Conservation (phyloP, 2,113 vertebrate species). For the Corythoichthys haematopterus region DNA sequence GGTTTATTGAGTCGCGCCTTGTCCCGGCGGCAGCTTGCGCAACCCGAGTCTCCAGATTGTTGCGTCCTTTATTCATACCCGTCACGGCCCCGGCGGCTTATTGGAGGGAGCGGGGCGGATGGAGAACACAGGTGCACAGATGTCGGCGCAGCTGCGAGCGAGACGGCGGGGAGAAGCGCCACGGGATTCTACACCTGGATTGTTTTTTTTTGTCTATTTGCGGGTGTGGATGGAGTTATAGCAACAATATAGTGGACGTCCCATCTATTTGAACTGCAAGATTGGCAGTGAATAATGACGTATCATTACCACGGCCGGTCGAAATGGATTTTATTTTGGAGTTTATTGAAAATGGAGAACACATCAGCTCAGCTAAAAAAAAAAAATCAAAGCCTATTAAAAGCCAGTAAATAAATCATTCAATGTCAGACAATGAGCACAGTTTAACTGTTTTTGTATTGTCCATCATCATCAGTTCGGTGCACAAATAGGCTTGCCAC, state of each 20-base stretch:
- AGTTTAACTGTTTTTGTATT: too few species aligned
- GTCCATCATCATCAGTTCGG: too few species aligned
- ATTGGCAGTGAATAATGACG: too few species aligned
- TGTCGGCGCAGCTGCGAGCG: constrained; percentile 80
- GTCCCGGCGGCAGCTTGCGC: constrained; percentile 58
- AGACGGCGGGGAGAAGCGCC: constrained; percentile 30
- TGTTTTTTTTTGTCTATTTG: neutral
- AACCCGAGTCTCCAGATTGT: constrained; percentile 72
- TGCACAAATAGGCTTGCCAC: too few species aligned
- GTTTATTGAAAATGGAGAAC: too few species aligned
- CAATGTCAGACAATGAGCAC: too few species aligned
- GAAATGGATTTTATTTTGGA: too few species aligned
- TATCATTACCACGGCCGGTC: too few species aligned
- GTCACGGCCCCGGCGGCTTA: constrained; percentile 81
- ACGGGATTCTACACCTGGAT: neutral
- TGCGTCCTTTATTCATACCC: constrained; percentile 77
- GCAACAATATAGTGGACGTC: neutral
- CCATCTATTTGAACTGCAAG: too few species aligned
- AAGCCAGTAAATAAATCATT: too few species aligned
- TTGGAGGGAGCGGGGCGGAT: constrained; percentile 83
- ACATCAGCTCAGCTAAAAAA: too few species aligned
- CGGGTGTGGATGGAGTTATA: neutral
- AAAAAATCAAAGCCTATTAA: too few species aligned
- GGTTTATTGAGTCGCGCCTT: constrained; percentile 57
- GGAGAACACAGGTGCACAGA: constrained; percentile 82